These are phyloP conservation scores for Turdus rufiventris DNA, from an alignment of 2,113 vertebrate genomes.

Conservation along the genomic window DNA sequence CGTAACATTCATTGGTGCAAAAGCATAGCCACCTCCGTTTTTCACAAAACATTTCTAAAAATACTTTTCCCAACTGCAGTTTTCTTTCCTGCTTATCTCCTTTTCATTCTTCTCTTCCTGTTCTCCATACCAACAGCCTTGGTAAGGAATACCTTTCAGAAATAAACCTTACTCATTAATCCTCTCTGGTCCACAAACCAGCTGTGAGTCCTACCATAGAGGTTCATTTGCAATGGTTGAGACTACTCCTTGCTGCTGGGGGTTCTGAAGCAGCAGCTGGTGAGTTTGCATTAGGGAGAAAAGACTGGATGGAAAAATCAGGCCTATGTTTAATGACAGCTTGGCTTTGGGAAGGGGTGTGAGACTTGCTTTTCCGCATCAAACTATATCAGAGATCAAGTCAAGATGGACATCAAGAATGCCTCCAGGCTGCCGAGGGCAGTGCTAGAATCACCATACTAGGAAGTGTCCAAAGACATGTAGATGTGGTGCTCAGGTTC, in stretches of 20 bases:
- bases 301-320: not conserved
- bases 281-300: not conserved
- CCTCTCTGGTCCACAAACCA: no score
- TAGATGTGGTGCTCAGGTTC: not conserved
- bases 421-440: not conserved
- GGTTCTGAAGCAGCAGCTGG: not conserved
- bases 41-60: no score
- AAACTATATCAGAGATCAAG: not conserved
- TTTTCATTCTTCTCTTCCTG: no score
- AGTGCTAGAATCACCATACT: not conserved
- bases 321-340: not conserved
- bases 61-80: no score
- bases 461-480: not conserved
- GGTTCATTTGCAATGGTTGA: accelerated
- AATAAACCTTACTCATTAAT: no score
- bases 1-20: no score
- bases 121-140: no score
- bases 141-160: no score
- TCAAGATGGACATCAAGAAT: not conserved
- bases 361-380: not conserved
- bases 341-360: not conserved
- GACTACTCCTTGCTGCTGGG: not conserved
- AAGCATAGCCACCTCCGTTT: no score
- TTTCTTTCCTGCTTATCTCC: no score
- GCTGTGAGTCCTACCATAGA: no score